phyloP scores from a whole-genome alignment of 2,797 vertebrate genomes.

The Hirundo rustica region DNA sequence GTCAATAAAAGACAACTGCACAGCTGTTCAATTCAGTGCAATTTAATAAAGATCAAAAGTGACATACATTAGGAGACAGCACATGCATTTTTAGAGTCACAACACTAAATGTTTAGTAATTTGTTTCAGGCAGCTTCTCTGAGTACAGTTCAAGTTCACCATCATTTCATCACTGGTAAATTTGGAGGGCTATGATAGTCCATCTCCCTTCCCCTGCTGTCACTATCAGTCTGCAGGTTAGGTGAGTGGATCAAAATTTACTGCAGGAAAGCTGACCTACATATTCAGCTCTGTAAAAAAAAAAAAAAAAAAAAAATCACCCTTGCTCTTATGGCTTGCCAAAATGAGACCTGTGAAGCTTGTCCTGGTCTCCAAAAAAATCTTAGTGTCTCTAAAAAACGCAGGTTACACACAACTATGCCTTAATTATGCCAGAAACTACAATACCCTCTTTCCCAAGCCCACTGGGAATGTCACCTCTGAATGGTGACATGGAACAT shows the following conservation, averaged over 20 bases:
- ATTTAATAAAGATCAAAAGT: constrained; percentile 15
- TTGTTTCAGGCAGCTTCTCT: background rate
- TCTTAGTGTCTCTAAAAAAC: background rate
- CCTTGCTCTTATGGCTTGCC: background rate
- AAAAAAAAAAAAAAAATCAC: background rate
- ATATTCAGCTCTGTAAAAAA: background rate
- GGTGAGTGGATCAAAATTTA: background rate
- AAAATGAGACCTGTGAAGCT: background rate
- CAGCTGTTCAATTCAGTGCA: constrained; percentile 26
- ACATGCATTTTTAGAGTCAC: background rate
- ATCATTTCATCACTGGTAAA: background rate
- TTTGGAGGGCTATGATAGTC: background rate
- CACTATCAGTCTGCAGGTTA: background rate
- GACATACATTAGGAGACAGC: background rate
- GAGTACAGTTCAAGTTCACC: background rate
- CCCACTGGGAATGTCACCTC: background rate
- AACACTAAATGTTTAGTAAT: background rate
- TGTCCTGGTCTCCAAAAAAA: background rate
- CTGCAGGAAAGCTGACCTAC: background rate
- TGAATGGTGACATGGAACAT: background rate
- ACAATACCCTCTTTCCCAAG: background rate
- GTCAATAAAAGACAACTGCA: constrained; percentile 32
- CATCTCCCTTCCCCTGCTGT: background rate
- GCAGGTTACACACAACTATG: background rate
- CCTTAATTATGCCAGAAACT: background rate